Conservation (phyloP, 2,113 vertebrate species). For the Erythrocercus mccallii region DNA sequence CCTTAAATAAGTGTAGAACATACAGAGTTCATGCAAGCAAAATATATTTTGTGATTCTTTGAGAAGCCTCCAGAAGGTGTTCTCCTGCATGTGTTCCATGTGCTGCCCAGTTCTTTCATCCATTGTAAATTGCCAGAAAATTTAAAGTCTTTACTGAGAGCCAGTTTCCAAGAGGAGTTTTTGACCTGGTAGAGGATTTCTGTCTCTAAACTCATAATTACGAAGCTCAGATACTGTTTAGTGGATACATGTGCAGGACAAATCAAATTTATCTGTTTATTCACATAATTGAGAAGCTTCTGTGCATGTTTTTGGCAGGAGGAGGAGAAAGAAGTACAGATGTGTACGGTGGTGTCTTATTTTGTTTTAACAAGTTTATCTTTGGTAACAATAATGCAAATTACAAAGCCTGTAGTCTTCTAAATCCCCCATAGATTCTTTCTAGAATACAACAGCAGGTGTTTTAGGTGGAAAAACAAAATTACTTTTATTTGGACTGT, state of each 20-base stretch:
- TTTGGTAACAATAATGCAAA: background rate
- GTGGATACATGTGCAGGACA: background rate
- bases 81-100: accelerated
- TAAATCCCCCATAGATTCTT: background rate
- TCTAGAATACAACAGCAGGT: background rate
- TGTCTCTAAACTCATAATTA: background rate
- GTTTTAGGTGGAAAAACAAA: background rate
- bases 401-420: background rate
- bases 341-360: background rate
- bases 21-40: background rate
- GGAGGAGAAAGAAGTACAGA: background rate
- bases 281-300: background rate
- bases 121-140: background rate
- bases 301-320: background rate
- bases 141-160: background rate
- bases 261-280: background rate
- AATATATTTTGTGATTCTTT: background rate
- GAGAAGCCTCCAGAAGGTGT: background rate
- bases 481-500: background rate
- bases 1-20: background rate
- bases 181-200: background rate
- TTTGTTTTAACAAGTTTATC: background rate
- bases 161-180: background rate
- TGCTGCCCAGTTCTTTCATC: background rate
- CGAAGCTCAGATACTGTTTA: background rate